A percentile compares a stretch with the other conserved stretches of the same genome.
These are phyloP conservation scores for Invenusta paracnida DNA, from an alignment of 2,888 invertebrate genomes.

Conservation along the genomic window DNA sequence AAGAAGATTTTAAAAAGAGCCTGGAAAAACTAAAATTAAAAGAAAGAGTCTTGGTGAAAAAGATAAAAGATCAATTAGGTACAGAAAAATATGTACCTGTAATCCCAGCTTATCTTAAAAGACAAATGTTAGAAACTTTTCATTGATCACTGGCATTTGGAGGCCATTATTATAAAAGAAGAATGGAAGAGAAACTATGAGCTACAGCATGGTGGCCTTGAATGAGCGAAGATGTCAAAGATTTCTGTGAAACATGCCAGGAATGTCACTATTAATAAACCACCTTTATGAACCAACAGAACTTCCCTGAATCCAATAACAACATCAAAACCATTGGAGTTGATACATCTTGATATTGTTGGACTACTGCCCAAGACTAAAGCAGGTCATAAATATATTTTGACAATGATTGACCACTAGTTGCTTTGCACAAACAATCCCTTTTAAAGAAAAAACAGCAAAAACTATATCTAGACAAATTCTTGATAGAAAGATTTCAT, in stretches of 20 bases:
- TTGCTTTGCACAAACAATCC: background rate
- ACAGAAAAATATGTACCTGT: background rate
- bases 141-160: background rate
- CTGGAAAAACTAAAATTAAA: background rate
- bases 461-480: too few species aligned
- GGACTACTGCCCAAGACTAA: background rate
- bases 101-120: background rate
- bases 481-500: too few species aligned
- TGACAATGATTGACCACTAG: background rate
- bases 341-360: background rate
- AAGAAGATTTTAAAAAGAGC: background rate
- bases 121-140: background rate
- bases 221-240: background rate
- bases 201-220: background rate
- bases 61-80: background rate
- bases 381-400: background rate
- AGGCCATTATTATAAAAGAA: background rate
- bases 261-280: background rate
- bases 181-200: background rate
- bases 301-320: background rate
- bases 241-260: background rate
- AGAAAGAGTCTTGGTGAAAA: background rate
- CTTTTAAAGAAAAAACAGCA: too few species aligned
- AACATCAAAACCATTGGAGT: background rate
- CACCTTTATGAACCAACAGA: background rate